Conservation (phyloP, 2,888 invertebrate genomes). For the Drosophila melanosoma region DNA sequence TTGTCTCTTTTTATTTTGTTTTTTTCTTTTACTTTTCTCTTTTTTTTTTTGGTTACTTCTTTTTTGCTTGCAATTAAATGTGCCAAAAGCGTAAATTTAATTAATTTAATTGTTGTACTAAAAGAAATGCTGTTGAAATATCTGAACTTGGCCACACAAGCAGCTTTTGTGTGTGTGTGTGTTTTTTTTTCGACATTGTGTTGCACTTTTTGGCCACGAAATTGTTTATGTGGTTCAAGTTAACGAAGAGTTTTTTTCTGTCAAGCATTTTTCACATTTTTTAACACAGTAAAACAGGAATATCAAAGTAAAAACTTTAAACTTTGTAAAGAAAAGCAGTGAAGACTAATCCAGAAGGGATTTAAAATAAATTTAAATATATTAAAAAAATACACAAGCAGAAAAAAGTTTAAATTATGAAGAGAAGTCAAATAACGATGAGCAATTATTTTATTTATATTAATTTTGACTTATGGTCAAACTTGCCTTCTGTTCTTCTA, state of each 20-base stretch:
- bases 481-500: too few species aligned
- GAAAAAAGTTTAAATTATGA: background rate
- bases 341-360: too few species aligned
- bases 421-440: background rate
- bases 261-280: background rate
- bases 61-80: constrained; percentile 47
- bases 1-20: constrained; percentile 1
- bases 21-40: background rate
- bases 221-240: background rate
- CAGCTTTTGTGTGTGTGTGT: background rate
- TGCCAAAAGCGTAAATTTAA: constrained; percentile 76
- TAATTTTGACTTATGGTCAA: too few species aligned
- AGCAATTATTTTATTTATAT: background rate
- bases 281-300: background rate
- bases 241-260: background rate
- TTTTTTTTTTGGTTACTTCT: background rate
- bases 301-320: background rate
- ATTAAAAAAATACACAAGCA: background rate
- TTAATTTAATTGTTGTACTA: constrained; percentile 68
- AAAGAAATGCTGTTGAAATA: constrained; percentile 55
- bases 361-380: background rate
- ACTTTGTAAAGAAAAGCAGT: background rate
- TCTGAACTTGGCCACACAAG: constrained; percentile 46
- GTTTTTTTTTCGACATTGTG: constrained; percentile 29
- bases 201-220: background rate